Evolutionary conservation across 2,797 vertebrate species (phyloP), one percentile per base, ranked within the genome.

Genomic region (Capromys pilorides): DNA sequence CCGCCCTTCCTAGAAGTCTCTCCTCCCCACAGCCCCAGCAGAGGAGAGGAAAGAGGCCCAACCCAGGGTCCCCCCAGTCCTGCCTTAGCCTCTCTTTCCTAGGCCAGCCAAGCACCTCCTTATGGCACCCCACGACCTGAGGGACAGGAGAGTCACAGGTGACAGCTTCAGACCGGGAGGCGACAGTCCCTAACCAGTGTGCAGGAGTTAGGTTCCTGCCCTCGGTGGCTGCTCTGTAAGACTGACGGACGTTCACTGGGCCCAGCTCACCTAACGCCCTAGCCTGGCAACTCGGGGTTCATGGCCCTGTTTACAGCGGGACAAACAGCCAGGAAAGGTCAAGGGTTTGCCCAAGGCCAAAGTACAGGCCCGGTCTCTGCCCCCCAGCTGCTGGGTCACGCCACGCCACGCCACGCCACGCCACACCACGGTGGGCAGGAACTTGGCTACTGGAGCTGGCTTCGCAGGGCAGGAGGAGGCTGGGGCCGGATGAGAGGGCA

Each of bases 261-360:
- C 39, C 59, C 22, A 54, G 64, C 66, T 86, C 71, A 5, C 31
- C 82, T n/a, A 79, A 61, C 31, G 69, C 49, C 49, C 71, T 3
- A 54, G 77, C 0, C 1, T 0, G 0, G 22, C 73, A 86, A 82
- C 88, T 75, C 45, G 86, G 85, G 57, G 88, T 86, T 79, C 66
- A 79, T 12, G 81, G 87, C 75, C 78, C 81, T 73, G 16, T 59
- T 93, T 33, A 91, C 13, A 39, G 67, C 54, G 22, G 85, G 71
- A 26, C 88, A 87, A 83, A 87, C 79, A 84, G 69, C 82, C 88
- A 69, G 1, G 59, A 84, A 77, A 84, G 66, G 94, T 87, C 92
- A 88, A 39, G 90, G 61, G 36, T 85, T 93, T 71, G 82, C 45
- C 81, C 26, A 33, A 79, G 64, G 87, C 73, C 75, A 69, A 54